A percentile compares a stretch with the other conserved stretches of the same genome.
Conservation (phyloP, 2,888 invertebrate genomes). For the Chloroclystis v-ata region DNA sequence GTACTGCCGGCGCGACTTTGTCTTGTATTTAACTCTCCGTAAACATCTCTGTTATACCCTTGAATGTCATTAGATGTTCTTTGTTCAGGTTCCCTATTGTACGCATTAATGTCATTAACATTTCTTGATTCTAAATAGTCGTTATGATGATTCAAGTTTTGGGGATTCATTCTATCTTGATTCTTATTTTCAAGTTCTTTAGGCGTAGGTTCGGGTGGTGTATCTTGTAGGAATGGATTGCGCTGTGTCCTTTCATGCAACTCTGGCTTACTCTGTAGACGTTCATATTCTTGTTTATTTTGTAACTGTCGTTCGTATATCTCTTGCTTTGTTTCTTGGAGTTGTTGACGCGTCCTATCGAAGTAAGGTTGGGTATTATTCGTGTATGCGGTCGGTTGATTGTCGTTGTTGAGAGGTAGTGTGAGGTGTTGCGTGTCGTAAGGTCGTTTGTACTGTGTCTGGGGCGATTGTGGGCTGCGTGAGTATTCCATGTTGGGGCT, state of each 20-base stretch:
- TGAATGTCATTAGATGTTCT: conserved; percentile 43
- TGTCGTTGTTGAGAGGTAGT: conserved; percentile 67
- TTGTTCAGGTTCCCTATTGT: conserved; percentile 52
- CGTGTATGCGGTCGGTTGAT: conserved; percentile 64
- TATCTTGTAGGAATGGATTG: conserved; percentile 65
- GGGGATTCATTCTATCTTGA: conserved; percentile 33
- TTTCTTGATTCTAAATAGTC: conserved; percentile 49
- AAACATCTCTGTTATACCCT: conserved; percentile 54
- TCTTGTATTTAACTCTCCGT: conserved; percentile 55
- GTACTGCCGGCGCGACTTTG: conserved; percentile 45
- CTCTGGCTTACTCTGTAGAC: conserved; percentile 45
- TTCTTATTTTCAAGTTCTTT: conserved; percentile 39
- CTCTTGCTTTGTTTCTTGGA: conserved; percentile 48
- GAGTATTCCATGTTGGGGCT: conserved; percentile 73
- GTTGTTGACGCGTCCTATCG: conserved; percentile 64
- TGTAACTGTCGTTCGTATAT: conserved; percentile 45
- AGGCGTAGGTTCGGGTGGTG: conserved; percentile 41
- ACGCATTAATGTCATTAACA: conserved; percentile 43
- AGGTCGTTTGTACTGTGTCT: conserved; percentile 57
- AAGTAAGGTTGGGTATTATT: conserved; percentile 73
- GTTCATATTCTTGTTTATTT: conserved; percentile 54
- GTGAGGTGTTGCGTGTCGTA: conserved; percentile 71
- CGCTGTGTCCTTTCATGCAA: conserved; percentile 57
- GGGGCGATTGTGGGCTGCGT: conserved; percentile 68
- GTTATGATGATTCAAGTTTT: conserved; percentile 36